Conservation (phyloP, 1,140 invertebrate genomes). For the Drosophila busckii region DNA sequence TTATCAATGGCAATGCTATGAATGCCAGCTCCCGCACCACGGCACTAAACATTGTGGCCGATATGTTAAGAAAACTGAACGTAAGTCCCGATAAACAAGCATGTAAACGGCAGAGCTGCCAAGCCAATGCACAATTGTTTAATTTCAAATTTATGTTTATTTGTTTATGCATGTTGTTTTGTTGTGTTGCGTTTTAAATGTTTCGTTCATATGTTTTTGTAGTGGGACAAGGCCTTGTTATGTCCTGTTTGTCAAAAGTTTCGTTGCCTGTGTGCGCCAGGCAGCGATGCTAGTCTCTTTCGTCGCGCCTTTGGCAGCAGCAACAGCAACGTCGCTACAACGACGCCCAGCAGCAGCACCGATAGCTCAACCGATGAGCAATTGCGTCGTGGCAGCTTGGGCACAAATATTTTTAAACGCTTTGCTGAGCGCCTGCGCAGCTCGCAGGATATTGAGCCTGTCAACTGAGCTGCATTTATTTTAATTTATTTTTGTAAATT, state of each 20-base stretch:
- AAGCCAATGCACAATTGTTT: slow-evolving; percentile 8
- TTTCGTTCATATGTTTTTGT: slow-evolving; percentile 60
- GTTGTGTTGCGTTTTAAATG: slow-evolving; percentile 36
- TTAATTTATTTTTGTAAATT: slow-evolving; percentile 9
- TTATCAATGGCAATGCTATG: slow-evolving; percentile 85
- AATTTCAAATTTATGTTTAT: neutral
- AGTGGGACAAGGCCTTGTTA: slow-evolving; percentile 78
- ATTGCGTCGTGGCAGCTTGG: slow-evolving; percentile 36
- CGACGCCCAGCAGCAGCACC: slow-evolving; percentile 33
- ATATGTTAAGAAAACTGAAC: slow-evolving; percentile 94
- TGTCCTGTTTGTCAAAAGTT: slow-evolving; percentile 76
- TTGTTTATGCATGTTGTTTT: slow-evolving; percentile 25
- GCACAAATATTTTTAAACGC: slow-evolving; percentile 73
- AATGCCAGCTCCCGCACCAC: slow-evolving; percentile 92
- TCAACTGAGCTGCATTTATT: slow-evolving; percentile 4
- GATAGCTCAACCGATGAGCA: slow-evolving; percentile 10
- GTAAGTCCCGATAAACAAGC: slow-evolving; percentile 81
- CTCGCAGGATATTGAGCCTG: slow-evolving; percentile 34
- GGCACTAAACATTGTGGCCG: slow-evolving; percentile 95
- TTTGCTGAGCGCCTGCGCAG: slow-evolving; percentile 71
- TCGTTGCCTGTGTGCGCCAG: slow-evolving; percentile 67
- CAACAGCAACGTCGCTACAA: slow-evolving; percentile 30
- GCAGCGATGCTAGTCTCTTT: slow-evolving; percentile 55
- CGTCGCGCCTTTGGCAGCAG: slow-evolving; percentile 63
- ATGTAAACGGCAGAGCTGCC: neutral